These are phyloP conservation scores for Sebastes steindachneri DNA, from an alignment of 2,797 vertebrate species.

Conservation along the genomic window DNA sequence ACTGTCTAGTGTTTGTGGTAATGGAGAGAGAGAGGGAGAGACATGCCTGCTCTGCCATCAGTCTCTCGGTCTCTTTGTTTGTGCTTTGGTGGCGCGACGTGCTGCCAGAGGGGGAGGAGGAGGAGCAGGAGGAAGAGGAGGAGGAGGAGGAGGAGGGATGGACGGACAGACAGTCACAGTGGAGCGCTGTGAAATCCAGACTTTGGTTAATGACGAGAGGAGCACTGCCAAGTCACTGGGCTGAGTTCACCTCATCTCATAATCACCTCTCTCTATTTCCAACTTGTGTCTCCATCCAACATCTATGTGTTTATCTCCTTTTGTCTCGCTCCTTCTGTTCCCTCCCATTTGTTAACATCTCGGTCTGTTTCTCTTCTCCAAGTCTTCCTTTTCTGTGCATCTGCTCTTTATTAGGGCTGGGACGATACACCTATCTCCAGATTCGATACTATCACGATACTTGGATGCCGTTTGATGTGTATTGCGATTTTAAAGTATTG, in stretches of 20 bases:
- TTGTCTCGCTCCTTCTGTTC: constrained; percentile 38
- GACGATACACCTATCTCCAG: too few relatives aligned
- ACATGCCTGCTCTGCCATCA: constrained; percentile 40
- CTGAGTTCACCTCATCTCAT: constrained; percentile 65
- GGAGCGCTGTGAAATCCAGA: constrained; percentile 62
- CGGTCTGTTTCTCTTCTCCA: not conserved
- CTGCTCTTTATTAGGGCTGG: not conserved
- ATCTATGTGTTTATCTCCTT: constrained; percentile 21
- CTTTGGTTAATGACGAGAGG: constrained; percentile 75
- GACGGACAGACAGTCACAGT: constrained; percentile 28
- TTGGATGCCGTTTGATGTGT: too few relatives aligned
- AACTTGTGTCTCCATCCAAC: constrained; percentile 33
- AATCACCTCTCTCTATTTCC: constrained; percentile 40
- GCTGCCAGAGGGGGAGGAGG: constrained; percentile 6
- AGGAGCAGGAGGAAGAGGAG: constrained; percentile 6
- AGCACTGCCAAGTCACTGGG: constrained; percentile 64
- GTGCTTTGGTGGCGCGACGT: constrained; percentile 50
- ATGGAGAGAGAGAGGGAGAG: constrained; percentile 40
- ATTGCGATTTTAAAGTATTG: too few relatives aligned
- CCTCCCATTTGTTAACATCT: constrained; percentile 5
- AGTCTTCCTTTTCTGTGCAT: not conserved
- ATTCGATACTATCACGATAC: too few relatives aligned
- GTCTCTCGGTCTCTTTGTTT: constrained; percentile 57
- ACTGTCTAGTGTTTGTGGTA: constrained; percentile 54
- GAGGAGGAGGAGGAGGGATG: not conserved